Conservation (phyloP, 2,888 invertebrate species). For the Phania funesta region DNA sequence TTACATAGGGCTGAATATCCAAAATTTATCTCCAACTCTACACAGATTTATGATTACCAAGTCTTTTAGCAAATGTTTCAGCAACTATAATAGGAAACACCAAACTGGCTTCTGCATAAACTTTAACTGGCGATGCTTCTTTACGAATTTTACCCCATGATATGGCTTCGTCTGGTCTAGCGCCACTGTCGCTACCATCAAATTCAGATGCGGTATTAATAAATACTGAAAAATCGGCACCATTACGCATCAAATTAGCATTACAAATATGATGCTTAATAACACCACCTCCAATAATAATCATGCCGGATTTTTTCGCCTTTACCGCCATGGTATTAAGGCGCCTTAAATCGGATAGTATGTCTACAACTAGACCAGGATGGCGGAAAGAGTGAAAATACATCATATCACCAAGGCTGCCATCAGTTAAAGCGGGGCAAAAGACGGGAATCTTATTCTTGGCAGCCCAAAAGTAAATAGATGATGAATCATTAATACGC, state of each 20-base stretch:
- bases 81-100: constrained; percentile 97
- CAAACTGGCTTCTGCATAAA: constrained; percentile 96
- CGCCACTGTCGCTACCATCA: constrained; percentile 99
- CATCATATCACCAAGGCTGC: constrained; percentile 99
- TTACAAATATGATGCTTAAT: constrained; percentile 99
- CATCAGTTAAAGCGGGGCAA: constrained; percentile 98
- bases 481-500: constrained; percentile 93
- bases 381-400: constrained; percentile 97
- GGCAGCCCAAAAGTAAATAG: constrained; percentile 98
- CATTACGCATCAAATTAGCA: constrained; percentile 99
- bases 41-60: background rate
- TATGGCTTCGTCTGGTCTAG: constrained; percentile 98
- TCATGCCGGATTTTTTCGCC: constrained; percentile 95
- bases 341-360: constrained; percentile 93
- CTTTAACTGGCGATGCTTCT: constrained; percentile 93
- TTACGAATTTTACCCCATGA: constrained; percentile 99
- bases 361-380: constrained; percentile 95
- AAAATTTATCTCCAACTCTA: too few relatives aligned
- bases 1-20: too few relatives aligned
- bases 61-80: constrained; percentile 94
- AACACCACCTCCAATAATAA: constrained; percentile 97
- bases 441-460: constrained; percentile 98
- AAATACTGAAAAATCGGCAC: constrained; percentile 97
- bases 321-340: constrained; percentile 97
- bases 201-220: constrained; percentile 97